These are phyloP conservation scores for Pteronotus mesoamericanus DNA, from an alignment of 2,797 vertebrate genomes.

Conservation along the genomic window DNA sequence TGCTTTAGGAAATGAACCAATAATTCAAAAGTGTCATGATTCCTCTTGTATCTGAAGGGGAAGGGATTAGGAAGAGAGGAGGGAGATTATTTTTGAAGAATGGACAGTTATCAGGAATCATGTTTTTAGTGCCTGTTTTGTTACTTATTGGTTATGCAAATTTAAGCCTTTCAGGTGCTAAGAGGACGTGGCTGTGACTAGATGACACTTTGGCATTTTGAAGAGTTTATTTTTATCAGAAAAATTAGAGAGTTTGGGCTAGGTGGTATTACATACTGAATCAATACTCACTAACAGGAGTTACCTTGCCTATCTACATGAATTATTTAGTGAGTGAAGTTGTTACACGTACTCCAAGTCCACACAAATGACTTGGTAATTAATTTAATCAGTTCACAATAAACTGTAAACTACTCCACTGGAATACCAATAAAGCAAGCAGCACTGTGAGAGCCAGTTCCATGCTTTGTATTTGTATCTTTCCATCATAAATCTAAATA, in stretches of 20 bases:
- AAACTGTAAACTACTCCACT: not conserved
- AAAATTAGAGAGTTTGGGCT: conserved; percentile 26
- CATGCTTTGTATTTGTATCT: not conserved
- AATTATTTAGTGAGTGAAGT: conserved; percentile 56
- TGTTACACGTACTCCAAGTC: conserved; percentile 46
- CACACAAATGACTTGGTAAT: conserved; percentile 51
- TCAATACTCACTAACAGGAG: conserved; percentile 4
- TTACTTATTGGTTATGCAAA: not conserved
- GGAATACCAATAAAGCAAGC: conserved; percentile 34
- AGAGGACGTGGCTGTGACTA: not conserved
- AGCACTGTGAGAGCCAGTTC: not conserved
- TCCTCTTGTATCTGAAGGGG: not conserved
- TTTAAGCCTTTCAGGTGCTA: not conserved
- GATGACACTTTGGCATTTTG: not conserved
- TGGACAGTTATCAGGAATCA: not conserved
- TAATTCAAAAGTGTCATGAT: not conserved
- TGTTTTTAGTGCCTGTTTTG: not conserved
- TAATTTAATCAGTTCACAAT: conserved; percentile 61
- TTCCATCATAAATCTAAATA: not conserved
- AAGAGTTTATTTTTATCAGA: conserved; percentile 42
- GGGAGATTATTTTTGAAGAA: not conserved
- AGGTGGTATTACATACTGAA: not conserved
- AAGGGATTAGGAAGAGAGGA: not conserved
- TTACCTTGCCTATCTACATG: conserved; percentile 8
- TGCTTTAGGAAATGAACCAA: not conserved